Conservation (phyloP, 2,888 invertebrate genomes). For the Miltochrista miniata region DNA sequence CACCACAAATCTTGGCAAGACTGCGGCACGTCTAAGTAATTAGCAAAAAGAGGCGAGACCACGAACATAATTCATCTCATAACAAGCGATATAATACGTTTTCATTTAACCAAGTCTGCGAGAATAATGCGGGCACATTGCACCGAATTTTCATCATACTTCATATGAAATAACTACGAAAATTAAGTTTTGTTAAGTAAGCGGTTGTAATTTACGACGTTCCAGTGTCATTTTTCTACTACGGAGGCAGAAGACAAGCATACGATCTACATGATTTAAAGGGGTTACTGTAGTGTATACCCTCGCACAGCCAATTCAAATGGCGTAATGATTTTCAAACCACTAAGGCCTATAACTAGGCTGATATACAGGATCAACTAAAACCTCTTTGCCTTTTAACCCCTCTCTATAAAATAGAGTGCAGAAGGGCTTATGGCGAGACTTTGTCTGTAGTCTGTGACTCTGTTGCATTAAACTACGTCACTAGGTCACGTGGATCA, state of each 20-base stretch:
- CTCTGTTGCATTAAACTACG: no score
- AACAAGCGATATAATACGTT: conserved; percentile 26
- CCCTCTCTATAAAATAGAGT: no score
- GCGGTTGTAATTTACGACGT: conserved; percentile 13
- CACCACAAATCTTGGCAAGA: conserved; percentile 50
- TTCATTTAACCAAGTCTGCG: conserved; percentile 8
- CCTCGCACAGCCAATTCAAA: no score
- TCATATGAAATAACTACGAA: conserved; percentile 29
- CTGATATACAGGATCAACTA: no score
- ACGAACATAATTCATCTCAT: conserved; percentile 52
- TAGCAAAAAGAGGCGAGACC: conserved; percentile 50
- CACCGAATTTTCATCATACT: conserved; percentile 30
- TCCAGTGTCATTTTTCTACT: no score
- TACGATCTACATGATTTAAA: not conserved
- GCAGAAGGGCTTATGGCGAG: no score
- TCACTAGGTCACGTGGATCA: no score
- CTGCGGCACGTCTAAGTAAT: conserved; percentile 53
- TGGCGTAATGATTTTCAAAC: no score
- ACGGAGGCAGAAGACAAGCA: no score
- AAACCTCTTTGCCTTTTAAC: no score
- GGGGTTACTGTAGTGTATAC: not conserved
- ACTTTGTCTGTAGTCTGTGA: no score
- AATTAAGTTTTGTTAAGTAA: conserved; percentile 30
- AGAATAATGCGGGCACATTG: conserved; percentile 15
- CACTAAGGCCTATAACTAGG: no score